phyloP scores from a whole-genome alignment of 23 tunicate genomes.

The Pegea sp. region DNA sequence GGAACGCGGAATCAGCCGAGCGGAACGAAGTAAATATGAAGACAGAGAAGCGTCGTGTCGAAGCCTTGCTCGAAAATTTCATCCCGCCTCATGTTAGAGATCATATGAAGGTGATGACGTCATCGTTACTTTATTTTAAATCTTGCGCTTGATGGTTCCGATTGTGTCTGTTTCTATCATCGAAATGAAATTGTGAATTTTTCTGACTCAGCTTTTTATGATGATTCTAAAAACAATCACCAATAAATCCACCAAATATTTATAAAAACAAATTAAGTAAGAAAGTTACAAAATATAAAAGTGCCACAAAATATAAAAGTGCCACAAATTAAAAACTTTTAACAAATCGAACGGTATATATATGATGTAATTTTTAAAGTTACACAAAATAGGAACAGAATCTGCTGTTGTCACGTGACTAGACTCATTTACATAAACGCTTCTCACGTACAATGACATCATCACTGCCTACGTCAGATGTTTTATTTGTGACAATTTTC shows the following conservation, averaged over 20 bases:
- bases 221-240: not conserved
- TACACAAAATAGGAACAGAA: too few relatives aligned
- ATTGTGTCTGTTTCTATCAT: not conserved
- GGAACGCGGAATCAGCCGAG: constrained; percentile 14
- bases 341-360: too few relatives aligned
- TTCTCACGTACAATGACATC: too few relatives aligned
- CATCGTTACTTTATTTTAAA: not conserved
- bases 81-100: constrained; percentile 54
- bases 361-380: too few relatives aligned
- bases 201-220: not conserved
- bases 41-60: constrained; percentile 11
- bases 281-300: too few relatives aligned
- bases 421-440: too few relatives aligned
- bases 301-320: too few relatives aligned
- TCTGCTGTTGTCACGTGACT: too few relatives aligned
- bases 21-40: constrained; percentile 1
- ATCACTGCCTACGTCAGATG: too few relatives aligned
- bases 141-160: not conserved
- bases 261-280: too few relatives aligned
- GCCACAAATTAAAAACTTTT: too few relatives aligned
- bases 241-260: not conserved
- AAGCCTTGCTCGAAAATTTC: constrained; percentile 37
- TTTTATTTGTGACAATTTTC: too few relatives aligned
- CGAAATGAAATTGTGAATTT: not conserved
- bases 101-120: constrained; percentile 15